These are phyloP conservation scores for Bos indicus DNA, from an alignment of 2,113 vertebrate species.

Conservation along the genomic window DNA sequence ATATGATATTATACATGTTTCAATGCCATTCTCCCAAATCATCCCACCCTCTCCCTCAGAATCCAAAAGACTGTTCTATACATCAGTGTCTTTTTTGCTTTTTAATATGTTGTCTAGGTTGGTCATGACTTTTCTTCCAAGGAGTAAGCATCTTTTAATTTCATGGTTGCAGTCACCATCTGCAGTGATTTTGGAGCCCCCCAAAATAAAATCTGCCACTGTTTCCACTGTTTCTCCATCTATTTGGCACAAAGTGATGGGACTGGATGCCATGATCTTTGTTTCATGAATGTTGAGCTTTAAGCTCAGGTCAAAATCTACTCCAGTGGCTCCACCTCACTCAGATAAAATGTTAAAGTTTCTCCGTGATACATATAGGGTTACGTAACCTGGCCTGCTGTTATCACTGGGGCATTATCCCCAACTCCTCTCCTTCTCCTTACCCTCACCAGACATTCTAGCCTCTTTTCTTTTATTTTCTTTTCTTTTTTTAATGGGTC, in stretches of 20 bases:
- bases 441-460: neutral
- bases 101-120: neutral
- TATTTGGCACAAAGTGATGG: neutral
- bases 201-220: neutral
- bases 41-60: too few species aligned
- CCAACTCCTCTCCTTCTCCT: too few species aligned
- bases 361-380: neutral
- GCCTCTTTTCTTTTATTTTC: neutral
- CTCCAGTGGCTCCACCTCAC: neutral
- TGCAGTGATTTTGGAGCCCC: neutral
- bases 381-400: neutral
- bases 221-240: neutral
- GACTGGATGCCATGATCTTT: neutral
- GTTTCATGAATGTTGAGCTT: neutral
- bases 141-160: neutral
- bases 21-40: too few species aligned
- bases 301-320: neutral
- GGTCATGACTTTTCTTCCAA: neutral
- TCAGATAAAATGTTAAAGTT: neutral
- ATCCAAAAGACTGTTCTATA: too few species aligned
- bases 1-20: too few species aligned
- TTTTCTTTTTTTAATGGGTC: neutral
- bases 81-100: neutral
- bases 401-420: neutral
- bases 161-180: neutral